Percentiles rank a stretch among this genome's conserved stretches.
Conservation (phyloP, 2,797 vertebrate species). For the Peromyscus melanophrys region DNA sequence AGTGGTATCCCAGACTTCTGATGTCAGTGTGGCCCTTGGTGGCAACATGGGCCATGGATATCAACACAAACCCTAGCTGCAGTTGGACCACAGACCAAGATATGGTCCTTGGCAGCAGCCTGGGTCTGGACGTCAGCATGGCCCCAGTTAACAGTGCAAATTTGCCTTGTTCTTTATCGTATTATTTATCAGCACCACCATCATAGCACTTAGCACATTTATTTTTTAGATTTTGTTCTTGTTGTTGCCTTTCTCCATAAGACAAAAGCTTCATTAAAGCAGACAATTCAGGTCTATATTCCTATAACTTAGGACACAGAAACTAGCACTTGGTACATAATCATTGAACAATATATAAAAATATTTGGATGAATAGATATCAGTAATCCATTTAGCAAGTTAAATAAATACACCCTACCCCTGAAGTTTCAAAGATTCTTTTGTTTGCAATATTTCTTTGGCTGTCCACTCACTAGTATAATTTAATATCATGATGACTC, state of each 20-base stretch:
- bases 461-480: background rate
- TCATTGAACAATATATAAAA: background rate
- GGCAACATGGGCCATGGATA: background rate
- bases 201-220: background rate
- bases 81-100: background rate
- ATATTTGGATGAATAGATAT: conserved; percentile 15
- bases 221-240: background rate
- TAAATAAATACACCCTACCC: background rate
- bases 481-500: conserved; percentile 2
- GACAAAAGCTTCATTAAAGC: background rate
- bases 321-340: background rate
- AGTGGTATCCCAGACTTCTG: background rate
- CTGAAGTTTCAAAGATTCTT: background rate
- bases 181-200: background rate
- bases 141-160: background rate
- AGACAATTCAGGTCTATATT: background rate
- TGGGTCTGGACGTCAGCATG: background rate
- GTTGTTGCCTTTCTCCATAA: background rate
- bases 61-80: background rate
- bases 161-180: background rate
- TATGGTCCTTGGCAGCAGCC: background rate
- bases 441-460: background rate
- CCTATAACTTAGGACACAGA: background rate
- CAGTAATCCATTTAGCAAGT: conserved; percentile 15
- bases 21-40: background rate